Percentiles rank a stretch among this genome's conserved stretches.
Conservation (phyloP, 2,797 vertebrate species). For the Hyperoplus immaculatus region DNA sequence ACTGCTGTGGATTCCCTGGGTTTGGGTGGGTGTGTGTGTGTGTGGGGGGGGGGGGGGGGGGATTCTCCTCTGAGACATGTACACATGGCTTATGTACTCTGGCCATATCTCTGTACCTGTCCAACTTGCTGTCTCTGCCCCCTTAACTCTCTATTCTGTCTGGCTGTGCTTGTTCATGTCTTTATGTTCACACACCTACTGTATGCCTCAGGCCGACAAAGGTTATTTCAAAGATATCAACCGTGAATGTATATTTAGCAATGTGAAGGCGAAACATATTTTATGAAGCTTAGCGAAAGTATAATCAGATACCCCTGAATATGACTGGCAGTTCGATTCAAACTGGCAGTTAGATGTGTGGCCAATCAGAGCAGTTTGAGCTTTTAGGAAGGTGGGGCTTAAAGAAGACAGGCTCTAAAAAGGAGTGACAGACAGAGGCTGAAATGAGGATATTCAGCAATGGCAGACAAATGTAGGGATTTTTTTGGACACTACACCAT, state of each 20-base stretch:
- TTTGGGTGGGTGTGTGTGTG: too few species aligned
- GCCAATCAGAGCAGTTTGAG: too few species aligned
- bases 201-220: not conserved
- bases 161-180: conserved; percentile 33
- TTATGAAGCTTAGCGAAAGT: conserved; percentile 16
- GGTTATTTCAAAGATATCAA: conserved; percentile 37
- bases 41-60: not conserved
- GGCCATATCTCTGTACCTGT: conserved; percentile 59
- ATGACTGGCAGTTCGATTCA: too few species aligned
- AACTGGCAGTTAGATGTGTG: too few species aligned
- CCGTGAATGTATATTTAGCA: conserved; percentile 4
- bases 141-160: not conserved
- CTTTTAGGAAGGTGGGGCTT: too few species aligned
- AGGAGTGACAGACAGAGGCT: too few species aligned
- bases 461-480: too few species aligned
- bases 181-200: conserved; percentile 26
- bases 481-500: too few species aligned
- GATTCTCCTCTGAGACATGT: conserved; percentile 68
- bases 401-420: too few species aligned
- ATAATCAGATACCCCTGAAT: too few species aligned
- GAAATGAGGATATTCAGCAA: too few species aligned
- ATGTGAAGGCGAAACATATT: conserved; percentile 50
- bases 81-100: conserved; percentile 70
- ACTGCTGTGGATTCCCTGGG: conserved; percentile 36
- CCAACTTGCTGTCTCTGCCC: conserved; percentile 40